Percentiles rank a stretch among this genome's conserved stretches.
These are phyloP conservation scores for Otocyon megalotis DNA, from an alignment of 2,113 vertebrate species.

Conservation along the genomic window DNA sequence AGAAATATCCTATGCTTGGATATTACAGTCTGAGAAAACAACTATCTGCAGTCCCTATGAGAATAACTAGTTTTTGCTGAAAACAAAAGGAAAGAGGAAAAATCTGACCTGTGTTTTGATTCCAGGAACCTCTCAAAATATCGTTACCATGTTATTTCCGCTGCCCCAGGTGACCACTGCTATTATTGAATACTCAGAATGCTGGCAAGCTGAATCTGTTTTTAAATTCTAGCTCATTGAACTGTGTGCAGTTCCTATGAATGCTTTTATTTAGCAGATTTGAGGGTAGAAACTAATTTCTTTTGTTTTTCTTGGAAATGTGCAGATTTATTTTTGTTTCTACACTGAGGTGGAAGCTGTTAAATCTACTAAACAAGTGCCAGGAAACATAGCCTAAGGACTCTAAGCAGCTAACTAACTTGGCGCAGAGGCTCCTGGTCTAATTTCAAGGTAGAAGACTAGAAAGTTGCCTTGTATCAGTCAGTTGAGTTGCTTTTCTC, in stretches of 20 bases:
- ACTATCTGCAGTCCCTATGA: constrained; percentile 60
- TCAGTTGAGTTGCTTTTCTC: constrained; percentile 32
- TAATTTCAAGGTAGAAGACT: neutral
- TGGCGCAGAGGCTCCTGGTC: neutral
- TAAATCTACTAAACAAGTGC: constrained; percentile 42
- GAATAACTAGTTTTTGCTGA: constrained; percentile 75
- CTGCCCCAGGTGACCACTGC: constrained; percentile 61
- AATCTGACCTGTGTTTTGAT: constrained; percentile 79
- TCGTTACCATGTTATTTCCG: constrained; percentile 69
- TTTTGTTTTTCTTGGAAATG: constrained; percentile 78
- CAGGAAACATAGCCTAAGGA: neutral
- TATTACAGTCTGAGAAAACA: constrained; percentile 70
- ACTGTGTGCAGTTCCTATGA: constrained; percentile 59
- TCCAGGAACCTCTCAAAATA: constrained; percentile 82
- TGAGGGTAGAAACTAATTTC: constrained; percentile 62
- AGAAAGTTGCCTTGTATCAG: neutral
- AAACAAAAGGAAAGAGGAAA: constrained; percentile 81
- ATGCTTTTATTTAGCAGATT: constrained; percentile 73
- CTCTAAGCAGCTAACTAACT: neutral
- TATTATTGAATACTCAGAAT: constrained; percentile 58
- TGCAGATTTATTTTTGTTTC: constrained; percentile 71
- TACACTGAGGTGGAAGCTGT: constrained; percentile 46
- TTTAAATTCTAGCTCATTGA: constrained; percentile 36
- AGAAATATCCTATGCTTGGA: constrained; percentile 13
- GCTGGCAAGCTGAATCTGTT: constrained; percentile 61